Percentiles rank a stretch among this genome's conserved stretches.
phyloP scores from a whole-genome alignment of 2,888 invertebrate species.

The Apoda limacodes region DNA sequence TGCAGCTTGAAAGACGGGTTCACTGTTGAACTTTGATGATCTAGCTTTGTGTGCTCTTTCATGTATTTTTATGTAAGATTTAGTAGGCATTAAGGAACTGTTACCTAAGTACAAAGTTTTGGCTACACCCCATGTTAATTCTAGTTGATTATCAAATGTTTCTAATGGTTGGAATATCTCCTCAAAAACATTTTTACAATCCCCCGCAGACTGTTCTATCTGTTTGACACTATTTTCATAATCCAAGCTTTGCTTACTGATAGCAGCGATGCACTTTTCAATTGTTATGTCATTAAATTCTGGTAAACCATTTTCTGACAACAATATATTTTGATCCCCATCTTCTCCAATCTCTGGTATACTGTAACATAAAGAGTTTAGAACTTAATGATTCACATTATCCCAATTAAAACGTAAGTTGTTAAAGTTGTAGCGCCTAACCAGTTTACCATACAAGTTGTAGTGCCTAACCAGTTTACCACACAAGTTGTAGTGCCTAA shows the following conservation, averaged over 20 bases:
- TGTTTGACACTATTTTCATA: conserved; percentile 81
- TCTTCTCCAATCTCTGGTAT: conserved; percentile 89
- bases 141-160: conserved; percentile 76
- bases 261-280: conserved; percentile 86
- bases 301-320: conserved; percentile 80
- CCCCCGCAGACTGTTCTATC: conserved; percentile 67
- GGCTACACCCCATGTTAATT: conserved; percentile 88
- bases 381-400: conserved; percentile 14
- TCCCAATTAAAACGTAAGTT: conserved; percentile 7
- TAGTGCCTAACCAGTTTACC: too few relatives aligned
- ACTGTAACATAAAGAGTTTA: conserved; percentile 46
- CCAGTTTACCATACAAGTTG: background rate
- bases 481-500: too few relatives aligned
- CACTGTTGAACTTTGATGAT: conserved; percentile 78
- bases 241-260: conserved; percentile 84
- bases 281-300: conserved; percentile 85
- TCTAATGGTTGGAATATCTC: conserved; percentile 83
- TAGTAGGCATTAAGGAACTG: conserved; percentile 82
- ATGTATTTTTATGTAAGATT: conserved; percentile 82
- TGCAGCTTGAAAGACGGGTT: conserved; percentile 76
- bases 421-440: background rate
- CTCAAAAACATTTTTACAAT: conserved; percentile 72
- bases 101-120: conserved; percentile 87
- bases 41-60: conserved; percentile 82
- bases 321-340: conserved; percentile 79